Base-by-base conservation (phyloP, 2,113 vertebrate species). In the Nymphicus hollandicus region DNA sequence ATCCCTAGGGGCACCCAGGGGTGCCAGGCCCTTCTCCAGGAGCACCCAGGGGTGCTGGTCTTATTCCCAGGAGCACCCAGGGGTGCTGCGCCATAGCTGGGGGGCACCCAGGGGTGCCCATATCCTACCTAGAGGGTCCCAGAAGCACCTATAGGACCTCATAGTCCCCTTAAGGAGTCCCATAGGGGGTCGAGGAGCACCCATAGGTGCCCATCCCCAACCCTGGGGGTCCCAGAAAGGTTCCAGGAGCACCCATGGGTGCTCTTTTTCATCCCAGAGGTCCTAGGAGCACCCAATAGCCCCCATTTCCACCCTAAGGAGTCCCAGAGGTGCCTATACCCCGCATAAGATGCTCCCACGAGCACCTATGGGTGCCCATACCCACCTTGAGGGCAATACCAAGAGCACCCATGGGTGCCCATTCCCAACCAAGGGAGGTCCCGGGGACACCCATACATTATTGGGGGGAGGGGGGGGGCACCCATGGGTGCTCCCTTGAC, bases 111-210 rank as follows among this genome's bases (percentile, higher is more conserved):
- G 18, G 58, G 58, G 27, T 25, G 10, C 55, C 11, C 1, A 1
- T 12, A 2, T 3, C 2, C 1, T 7, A 3, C 3, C 1, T 9
- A 13, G n/a, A 5, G 22, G 2, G 1, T 14, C 23, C 23, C 3
- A 23, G 8, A 4, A 18, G 17, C 11, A 23, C 29, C 18, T 3
- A 7, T 7, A 14, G 37, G 6, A 8, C 1, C 2, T 17, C 6
- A 1, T 13, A n/a, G 10, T 0, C 0, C 3, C 2, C 2, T 12
- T 41, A 17, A 7, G 9, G 12, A 2, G 5, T 17, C 25, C 17
- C 4, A 12, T 5, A 11, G 20, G 15, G 5, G 9, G 7, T 5
- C 4, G 2, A 24, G 41, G 7, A 81, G 11, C 63, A 56, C 63
- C 78, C 50, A 18, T 18, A 28, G 50, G 50, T 46, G 50, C 33